Evolutionary conservation across 2,113 vertebrate genomes (phyloP).

Genomic region (Urocynchramus pylzowi): DNA sequence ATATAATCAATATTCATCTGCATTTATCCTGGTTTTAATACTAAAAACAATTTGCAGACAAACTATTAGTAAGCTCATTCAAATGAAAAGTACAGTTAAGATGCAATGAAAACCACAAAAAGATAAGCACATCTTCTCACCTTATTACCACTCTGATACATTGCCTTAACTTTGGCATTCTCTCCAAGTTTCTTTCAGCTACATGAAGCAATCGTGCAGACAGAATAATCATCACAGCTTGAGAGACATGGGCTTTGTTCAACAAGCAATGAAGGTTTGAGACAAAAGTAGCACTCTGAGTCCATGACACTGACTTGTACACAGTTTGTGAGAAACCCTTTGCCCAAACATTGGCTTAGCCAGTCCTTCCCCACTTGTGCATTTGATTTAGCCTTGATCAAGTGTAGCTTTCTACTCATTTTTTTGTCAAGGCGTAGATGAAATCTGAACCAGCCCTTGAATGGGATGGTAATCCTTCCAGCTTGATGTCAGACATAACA

Average conservation of each 20-base stretch:
- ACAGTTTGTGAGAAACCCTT: neutral
- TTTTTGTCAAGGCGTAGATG: neutral
- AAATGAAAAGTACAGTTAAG: neutral
- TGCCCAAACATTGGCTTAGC: neutral
- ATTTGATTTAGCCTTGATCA: neutral
- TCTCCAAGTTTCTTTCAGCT: neutral
- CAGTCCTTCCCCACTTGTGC: neutral
- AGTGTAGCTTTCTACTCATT: neutral
- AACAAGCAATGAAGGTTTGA: neutral
- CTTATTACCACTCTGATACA: neutral
- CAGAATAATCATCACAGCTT: neutral
- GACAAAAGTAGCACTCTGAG: neutral
- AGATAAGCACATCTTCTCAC: neutral
- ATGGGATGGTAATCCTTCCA: neutral
- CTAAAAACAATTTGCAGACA: neutral
- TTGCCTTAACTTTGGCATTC: neutral
- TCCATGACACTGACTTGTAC: neutral
- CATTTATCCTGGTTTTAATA: neutral
- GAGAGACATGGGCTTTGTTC: neutral
- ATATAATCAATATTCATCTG: neutral
- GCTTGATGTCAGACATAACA: neutral
- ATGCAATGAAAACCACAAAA: neutral
- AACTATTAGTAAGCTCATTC: neutral
- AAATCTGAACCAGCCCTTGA: neutral
- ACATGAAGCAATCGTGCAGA: neutral